Conservation (phyloP, 92 coral and sea anemone species). For the Actinostola sp. region DNA sequence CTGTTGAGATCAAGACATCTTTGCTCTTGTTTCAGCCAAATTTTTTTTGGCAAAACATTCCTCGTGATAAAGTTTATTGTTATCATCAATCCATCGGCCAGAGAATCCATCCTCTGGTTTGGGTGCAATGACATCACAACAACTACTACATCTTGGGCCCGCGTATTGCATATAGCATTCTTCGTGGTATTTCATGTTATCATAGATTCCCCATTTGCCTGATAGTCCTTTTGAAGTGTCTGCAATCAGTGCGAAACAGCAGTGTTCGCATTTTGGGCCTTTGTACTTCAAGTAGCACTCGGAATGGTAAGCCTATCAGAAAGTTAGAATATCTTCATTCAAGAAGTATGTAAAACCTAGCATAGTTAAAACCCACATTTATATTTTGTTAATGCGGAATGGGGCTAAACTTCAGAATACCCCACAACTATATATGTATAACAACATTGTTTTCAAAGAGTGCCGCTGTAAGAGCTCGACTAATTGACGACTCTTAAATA, state of each 20-base stretch:
- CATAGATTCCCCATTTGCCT: conserved; percentile 92
- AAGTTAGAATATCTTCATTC: not conserved
- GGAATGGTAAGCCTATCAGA: conserved; percentile 73
- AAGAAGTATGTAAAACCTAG: not conserved
- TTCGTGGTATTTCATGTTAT: conserved; percentile 85
- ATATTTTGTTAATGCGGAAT: too few species aligned
- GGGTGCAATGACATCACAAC: conserved; percentile 90
- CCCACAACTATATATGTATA: too few species aligned
- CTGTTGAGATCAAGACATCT: conserved; percentile 49
- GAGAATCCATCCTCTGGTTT: conserved; percentile 82
- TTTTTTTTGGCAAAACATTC: conserved; percentile 86
- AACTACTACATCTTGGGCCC: conserved; percentile 92
- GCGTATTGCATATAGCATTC: conserved; percentile 92
- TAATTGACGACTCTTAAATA: too few species aligned
- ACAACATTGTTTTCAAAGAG: too few species aligned
- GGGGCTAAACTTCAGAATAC: too few species aligned
- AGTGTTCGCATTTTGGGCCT: conserved; percentile 96
- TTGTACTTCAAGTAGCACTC: conserved; percentile 91
- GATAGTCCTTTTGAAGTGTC: conserved; percentile 83
- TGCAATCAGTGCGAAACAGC: conserved; percentile 94
- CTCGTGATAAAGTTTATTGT: conserved; percentile 82
- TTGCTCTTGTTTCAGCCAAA: conserved; percentile 79
- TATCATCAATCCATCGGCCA: conserved; percentile 78
- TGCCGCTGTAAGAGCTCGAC: too few species aligned
- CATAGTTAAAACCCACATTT: too few species aligned